Percentiles rank a stretch among this genome's conserved stretches.
phyloP scores from a whole-genome alignment of 2,113 vertebrate genomes.

The Laticauda laticaudata region DNA sequence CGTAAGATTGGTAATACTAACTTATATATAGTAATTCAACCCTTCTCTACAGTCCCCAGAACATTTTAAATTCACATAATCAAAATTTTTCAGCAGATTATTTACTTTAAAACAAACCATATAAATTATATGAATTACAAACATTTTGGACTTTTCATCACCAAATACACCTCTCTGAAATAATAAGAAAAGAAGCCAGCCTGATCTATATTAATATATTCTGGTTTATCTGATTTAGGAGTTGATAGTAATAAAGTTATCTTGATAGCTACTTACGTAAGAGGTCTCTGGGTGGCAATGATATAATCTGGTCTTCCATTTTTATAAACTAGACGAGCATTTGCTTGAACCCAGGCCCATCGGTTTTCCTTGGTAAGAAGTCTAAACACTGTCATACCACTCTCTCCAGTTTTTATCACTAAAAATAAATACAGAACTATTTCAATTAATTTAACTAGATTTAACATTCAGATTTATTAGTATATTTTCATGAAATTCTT shows the following conservation, averaged over 20 bases:
- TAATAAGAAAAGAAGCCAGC: neutral
- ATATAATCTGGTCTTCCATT: constrained; percentile 84
- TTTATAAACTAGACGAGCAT: constrained; percentile 83
- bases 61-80: neutral
- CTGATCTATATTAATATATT: neutral
- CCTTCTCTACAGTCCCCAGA: no score
- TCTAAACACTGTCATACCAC: constrained; percentile 83
- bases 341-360: constrained; percentile 85
- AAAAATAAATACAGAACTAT: constrained; percentile 35
- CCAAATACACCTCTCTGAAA: neutral
- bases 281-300: constrained; percentile 80
- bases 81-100: neutral
- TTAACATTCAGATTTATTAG: neutral
- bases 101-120: neutral
- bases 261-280: constrained; percentile 73
- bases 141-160: neutral
- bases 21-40: no score
- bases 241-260: neutral
- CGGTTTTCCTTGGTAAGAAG: constrained; percentile 80
- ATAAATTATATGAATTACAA: neutral
- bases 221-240: neutral
- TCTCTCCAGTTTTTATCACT: constrained; percentile 90
- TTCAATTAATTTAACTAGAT: constrained; percentile 10
- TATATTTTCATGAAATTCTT: neutral
- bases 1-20: no score